Conservation (phyloP, 2,888 invertebrate genomes). For the Agrilus biguttatus region DNA sequence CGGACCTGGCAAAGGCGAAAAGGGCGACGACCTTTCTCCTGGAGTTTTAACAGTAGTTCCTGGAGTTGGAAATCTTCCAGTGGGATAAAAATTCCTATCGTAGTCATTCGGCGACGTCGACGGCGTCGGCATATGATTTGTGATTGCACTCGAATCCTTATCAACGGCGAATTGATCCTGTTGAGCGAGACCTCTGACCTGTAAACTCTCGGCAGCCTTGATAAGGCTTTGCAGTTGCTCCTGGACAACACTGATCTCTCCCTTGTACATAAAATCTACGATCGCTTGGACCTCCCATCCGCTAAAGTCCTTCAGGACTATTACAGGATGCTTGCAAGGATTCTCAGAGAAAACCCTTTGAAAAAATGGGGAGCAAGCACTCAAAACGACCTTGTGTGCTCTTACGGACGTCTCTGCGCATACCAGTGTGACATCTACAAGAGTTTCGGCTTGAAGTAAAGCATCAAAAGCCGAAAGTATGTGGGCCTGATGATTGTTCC, state of each 20-base stretch:
- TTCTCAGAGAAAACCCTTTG: constrained; percentile 79
- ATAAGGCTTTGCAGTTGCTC: constrained; percentile 72
- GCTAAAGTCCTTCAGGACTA: constrained; percentile 79
- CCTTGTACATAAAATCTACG: constrained; percentile 88
- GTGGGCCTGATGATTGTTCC: constrained; percentile 88
- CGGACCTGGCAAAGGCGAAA: constrained; percentile 29
- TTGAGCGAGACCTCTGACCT: constrained; percentile 62
- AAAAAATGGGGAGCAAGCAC: constrained; percentile 81
- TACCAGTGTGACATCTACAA: constrained; percentile 82
- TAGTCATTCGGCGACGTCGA: constrained; percentile 33
- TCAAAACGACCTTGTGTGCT: constrained; percentile 83
- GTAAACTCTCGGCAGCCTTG: constrained; percentile 75
- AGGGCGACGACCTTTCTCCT: constrained; percentile 20
- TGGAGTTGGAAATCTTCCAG: constrained; percentile 27
- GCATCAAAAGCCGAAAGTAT: constrained; percentile 78
- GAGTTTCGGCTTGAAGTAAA: constrained; percentile 71
- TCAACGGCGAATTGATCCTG: constrained; percentile 32
- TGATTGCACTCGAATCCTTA: constrained; percentile 23
- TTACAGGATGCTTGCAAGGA: constrained; percentile 86
- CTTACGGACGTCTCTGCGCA: constrained; percentile 74
- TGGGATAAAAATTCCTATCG: constrained; percentile 21
- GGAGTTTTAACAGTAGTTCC: constrained; percentile 16
- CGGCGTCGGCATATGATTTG: constrained; percentile 29
- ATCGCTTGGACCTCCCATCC: constrained; percentile 82
- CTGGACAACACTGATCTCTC: constrained; percentile 78